Evolutionary conservation across 2,113 vertebrate species (phyloP).

Genomic region (Trematomus loennbergii): DNA sequence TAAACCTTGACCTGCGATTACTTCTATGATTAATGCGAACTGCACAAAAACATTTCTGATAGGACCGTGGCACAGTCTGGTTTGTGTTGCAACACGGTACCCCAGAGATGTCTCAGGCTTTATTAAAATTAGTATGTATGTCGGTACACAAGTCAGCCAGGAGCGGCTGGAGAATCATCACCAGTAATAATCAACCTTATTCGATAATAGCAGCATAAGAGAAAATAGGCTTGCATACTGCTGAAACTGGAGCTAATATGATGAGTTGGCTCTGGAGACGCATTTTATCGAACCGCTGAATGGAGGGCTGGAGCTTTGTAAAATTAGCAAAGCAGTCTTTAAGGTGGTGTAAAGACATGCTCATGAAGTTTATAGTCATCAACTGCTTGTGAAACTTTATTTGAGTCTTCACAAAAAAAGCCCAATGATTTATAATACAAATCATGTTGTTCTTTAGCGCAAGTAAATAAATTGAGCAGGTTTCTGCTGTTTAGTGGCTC

Average conservation of each 20-base stretch:
- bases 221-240: constrained; percentile 71
- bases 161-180: constrained; percentile 69
- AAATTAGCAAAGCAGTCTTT: constrained; percentile 38
- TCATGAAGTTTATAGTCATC: constrained; percentile 23
- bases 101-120: constrained; percentile 73
- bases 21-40: constrained; percentile 71
- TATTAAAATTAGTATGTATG: constrained; percentile 79
- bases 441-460: constrained; percentile 42
- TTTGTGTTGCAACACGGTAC: constrained; percentile 61
- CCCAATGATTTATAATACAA: constrained; percentile 31
- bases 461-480: constrained; percentile 42
- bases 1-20: constrained; percentile 78
- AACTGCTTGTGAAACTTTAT: constrained; percentile 36
- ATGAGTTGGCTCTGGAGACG: constrained; percentile 70
- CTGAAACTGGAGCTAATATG: constrained; percentile 70
- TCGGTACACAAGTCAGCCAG: constrained; percentile 63
- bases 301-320: constrained; percentile 44
- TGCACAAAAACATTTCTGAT: constrained; percentile 67
- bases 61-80: constrained; percentile 41
- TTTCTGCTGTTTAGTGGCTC: constrained; percentile 53
- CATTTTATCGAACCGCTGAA: constrained; percentile 57
- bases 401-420: constrained; percentile 34
- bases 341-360: constrained; percentile 34
- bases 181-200: constrained; percentile 78
- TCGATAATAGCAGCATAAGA: constrained; percentile 77